A percentile compares a stretch with the other conserved stretches of the same genome.
These are phyloP conservation scores for Xylocopa sonorina DNA, from an alignment of 1,140 invertebrate species.

Conservation along the genomic window DNA sequence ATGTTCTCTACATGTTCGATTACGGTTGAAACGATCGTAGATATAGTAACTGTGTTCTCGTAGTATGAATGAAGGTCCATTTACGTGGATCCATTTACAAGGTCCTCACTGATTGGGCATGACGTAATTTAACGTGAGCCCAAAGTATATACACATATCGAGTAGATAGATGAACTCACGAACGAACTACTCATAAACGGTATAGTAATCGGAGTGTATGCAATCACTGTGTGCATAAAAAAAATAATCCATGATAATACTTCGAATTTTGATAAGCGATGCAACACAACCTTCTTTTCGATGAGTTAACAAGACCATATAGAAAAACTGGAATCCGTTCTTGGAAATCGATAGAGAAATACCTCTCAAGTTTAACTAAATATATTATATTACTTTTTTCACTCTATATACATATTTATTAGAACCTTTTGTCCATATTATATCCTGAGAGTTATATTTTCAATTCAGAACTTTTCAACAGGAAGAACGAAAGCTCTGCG, in stretches of 20 bases:
- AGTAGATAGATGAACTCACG: slow-evolving; percentile 30
- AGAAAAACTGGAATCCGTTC: neutral
- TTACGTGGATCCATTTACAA: slow-evolving; percentile 40
- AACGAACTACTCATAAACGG: slow-evolving; percentile 11
- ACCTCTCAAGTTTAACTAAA: neutral
- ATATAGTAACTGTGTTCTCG: slow-evolving; percentile 52
- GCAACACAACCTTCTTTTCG: neutral
- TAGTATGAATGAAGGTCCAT: slow-evolving; percentile 52
- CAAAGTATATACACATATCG: slow-evolving; percentile 1
- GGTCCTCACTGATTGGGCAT: slow-evolving; percentile 39
- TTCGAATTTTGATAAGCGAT: slow-evolving; percentile 30
- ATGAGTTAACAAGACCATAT: neutral
- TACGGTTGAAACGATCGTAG: neutral
- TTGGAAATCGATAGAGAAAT: neutral
- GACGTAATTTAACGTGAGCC: slow-evolving; percentile 58
- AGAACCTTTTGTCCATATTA: too few relatives aligned
- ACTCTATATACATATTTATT: too few relatives aligned
- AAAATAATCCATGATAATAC: slow-evolving; percentile 6
- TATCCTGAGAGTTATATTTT: too few relatives aligned
- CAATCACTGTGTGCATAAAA: slow-evolving; percentile 9
- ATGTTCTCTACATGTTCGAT: too few relatives aligned
- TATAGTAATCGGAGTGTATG: slow-evolving; percentile 23
- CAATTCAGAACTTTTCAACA: too few relatives aligned
- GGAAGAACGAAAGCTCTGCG: too few relatives aligned
- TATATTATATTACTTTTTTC: too few relatives aligned